Evolutionary conservation across 2,888 invertebrate species (phyloP), one percentile per base, ranked within the genome.

Genomic region (Rotaria socialis): DNA sequence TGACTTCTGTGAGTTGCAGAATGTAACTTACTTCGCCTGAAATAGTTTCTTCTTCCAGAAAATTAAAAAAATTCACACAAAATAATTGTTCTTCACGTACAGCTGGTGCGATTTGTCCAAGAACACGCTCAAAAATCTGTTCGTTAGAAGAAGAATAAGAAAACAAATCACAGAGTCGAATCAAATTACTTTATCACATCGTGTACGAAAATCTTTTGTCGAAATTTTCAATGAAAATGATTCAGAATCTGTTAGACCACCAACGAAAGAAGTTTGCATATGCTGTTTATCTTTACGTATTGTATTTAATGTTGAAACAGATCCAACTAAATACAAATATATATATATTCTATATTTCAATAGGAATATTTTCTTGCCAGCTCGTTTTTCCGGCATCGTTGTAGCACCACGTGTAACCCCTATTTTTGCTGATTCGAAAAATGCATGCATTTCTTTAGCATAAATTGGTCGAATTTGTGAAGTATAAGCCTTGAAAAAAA

Each of bases 51-150:
- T 80, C 80, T 24, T 80, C 80, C 5, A 96, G 41, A 58, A 96
- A 92, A 91, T 95, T 95, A 91, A 98, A 96, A 92, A 97, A 98
- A 87, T 94, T 93, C 35, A 95, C 94, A 90, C 96, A 97, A 92
- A 98, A 98, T 88, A 96, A 94, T 92, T 97, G 97, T 91, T 98
- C 98, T 47, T 95, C 95, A 88, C 96, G 93, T 90, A 97, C 96
- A 86, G 96, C 94, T 7, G 95, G 95, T 90, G 96, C 96, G 88
- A 97, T 93, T 90, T 96, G 94, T 27, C 94, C 94, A 87, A 99
- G 92, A 86, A 96, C 95, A 91, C 94, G 94, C 90, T 96, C 95
- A 87, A 96, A 92, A 85, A 95, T 93, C 87, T 94, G 88, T 14
- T 47, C 4, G 10, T 43, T 67, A 19, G 14, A 50, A 50, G 14